A percentile compares a stretch with the other conserved stretches of the same genome.
Conservation (phyloP, 2,797 vertebrate genomes). For the Vultur gryphus region DNA sequence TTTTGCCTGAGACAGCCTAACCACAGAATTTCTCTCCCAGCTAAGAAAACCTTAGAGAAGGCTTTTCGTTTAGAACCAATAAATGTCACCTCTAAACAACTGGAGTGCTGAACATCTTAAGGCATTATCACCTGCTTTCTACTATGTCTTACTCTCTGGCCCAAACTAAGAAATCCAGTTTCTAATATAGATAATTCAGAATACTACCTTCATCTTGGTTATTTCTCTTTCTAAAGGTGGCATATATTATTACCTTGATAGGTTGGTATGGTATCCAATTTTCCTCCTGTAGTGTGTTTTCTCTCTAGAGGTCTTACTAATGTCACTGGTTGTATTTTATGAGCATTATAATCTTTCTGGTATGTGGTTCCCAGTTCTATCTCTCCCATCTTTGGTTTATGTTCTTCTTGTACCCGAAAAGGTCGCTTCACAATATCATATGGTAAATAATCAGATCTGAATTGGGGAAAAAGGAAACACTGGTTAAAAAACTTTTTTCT, state of each 20-base stretch:
- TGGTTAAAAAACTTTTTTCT: neutral
- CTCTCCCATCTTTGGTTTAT: conserved; percentile 71
- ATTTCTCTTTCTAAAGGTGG: neutral
- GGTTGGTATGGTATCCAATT: conserved; percentile 81
- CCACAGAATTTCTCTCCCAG: neutral
- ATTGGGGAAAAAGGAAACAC: conserved; percentile 25
- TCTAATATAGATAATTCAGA: neutral
- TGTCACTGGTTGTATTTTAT: conserved; percentile 71
- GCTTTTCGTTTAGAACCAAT: neutral
- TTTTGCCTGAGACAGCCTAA: neutral
- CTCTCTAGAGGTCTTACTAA: conserved; percentile 72
- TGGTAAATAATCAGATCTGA: conserved; percentile 81
- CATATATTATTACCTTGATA: conserved; percentile 79
- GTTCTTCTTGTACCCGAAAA: conserved; percentile 61
- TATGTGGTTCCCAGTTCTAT: conserved; percentile 83
- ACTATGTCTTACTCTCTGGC: neutral
- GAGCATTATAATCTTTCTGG: conserved; percentile 74
- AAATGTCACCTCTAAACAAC: neutral
- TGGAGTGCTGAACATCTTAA: neutral
- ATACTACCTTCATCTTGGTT: neutral
- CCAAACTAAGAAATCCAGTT: neutral
- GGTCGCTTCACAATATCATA: conserved; percentile 69
- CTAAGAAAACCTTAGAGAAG: neutral
- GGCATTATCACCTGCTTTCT: neutral
- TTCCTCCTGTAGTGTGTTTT: conserved; percentile 54